Base-by-base conservation (phyloP, 2,113 vertebrate species). In the Misgurnus anguillicaudatus region DNA sequence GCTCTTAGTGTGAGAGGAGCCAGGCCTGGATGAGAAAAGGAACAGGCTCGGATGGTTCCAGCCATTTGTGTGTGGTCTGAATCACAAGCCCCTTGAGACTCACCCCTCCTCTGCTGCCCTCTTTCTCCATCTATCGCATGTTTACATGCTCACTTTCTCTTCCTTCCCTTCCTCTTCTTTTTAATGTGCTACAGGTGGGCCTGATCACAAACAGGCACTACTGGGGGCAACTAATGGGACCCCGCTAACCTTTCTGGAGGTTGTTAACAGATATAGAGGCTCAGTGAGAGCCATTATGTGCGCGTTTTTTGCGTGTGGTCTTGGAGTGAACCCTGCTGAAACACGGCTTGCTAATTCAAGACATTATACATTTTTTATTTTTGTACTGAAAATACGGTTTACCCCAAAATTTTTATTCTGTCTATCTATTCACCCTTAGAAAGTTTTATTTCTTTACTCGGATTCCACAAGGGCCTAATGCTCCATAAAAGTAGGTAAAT, bases 71-170 rank as follows among this genome's bases (percentile, higher is more conserved):
- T 79, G 76, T 82, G 83, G 80, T 84, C 76, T 71, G 16, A 70
- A 65, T 81, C 65, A 79, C 60, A 64, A 79, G 60, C 36, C 83
- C 83, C 66, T 38, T 8, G 63, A 71, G 83, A 76, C 66, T 10
- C 21, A 57, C 53, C 66, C 65, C 74, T 51, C 61, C 55, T 63
- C 47, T 58, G 63, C 39, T 78, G 51, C 48, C 80, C 64, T 42
- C 47, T 64, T 8, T 39, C 61, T 69, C 69, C 45, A 45, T 78
- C 66, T 31, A 19, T 66, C 24, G 19, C 67, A 66, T 83, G 10
- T 86, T 81, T 87, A 87, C 85, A 87, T 65, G 78, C 70, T 68
- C 3, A 39, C 79, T 80, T 83, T 78, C 74, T 77, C 80, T 67
- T 75, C 61, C 67, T 36, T 77, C 38, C n/a, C 51, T 80, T 77